Evolutionary conservation across 2,797 vertebrate species (phyloP).

Genomic region (Nyctalus aviator): DNA sequence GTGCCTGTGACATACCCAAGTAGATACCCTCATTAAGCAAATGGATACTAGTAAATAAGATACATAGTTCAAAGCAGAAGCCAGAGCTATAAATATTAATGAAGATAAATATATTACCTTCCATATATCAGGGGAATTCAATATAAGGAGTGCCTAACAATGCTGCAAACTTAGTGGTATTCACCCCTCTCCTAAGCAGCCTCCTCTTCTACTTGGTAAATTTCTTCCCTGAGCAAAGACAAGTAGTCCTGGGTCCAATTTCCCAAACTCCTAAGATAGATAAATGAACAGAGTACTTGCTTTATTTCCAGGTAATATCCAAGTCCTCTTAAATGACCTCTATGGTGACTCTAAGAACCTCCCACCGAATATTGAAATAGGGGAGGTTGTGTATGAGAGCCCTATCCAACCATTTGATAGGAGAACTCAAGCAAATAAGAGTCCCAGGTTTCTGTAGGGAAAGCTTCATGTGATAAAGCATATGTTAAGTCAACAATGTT

Average conservation of each 20-base stretch:
- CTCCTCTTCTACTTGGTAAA: background rate
- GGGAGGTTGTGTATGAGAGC: background rate
- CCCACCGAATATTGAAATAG: background rate
- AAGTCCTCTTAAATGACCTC: background rate
- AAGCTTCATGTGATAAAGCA: background rate
- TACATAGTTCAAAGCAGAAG: background rate
- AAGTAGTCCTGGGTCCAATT: background rate
- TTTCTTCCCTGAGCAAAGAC: background rate
- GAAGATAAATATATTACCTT: background rate
- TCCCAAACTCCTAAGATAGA: background rate
- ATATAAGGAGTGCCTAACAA: background rate
- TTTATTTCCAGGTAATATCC: background rate
- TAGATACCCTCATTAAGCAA: background rate
- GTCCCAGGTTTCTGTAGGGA: background rate
- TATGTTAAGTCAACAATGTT: background rate
- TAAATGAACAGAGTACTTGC: background rate
- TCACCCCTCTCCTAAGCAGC: background rate
- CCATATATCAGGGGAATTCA: background rate
- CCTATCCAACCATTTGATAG: background rate
- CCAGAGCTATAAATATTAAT: slow-evolving; percentile 6
- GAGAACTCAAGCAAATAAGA: background rate
- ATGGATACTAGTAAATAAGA: background rate
- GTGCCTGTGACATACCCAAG: background rate
- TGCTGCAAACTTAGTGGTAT: background rate
- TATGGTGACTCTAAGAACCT: background rate